Evolutionary conservation across 1,140 invertebrate genomes (phyloP), one percentile per base, ranked within the genome.

Genomic region (Maconellicoccus hirsutus): DNA sequence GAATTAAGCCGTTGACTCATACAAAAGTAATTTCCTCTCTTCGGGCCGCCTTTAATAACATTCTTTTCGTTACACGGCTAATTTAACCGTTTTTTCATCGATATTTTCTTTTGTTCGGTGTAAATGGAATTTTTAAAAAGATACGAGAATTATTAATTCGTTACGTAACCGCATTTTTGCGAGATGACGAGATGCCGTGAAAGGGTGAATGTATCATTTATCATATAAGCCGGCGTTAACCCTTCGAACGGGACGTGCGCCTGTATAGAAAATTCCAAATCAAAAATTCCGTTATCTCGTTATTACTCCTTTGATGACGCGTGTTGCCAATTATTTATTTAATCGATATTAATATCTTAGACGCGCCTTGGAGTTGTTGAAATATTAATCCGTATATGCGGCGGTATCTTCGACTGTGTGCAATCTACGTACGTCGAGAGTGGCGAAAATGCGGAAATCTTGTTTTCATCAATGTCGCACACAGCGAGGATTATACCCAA

Each of bases 1-100:
- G 42, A 52, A 52, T 52, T 52, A 52, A 52, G 42, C 42, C 42
- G 42, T 52, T 52, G 42, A 52, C 42, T 52, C 42, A 52, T 52
- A 52, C 42, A 52, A 52, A 52, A 52, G 42, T 16, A 14, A 52
- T 52, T 33, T 52, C 42, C 42, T 52, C 42, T 52, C 4, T 19
- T 4, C 4, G 2, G n/a, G n/a, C 42, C 42, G 6, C 42, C 6
- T 52, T 52, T 52, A 52, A 52, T 52, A 52, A 8, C 16, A 52
- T 52, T 52, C 42, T 52, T 52, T 52, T 52, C 42, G 42, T 52
- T 52, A 52, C 42, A 52, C 42, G 42, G 42, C 42, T 52, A 52
- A 52, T 52, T 52, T 52, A 52, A 52, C n/a, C 42, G 42, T 52
- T 8, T 52, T 52, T 52, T 33, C 12, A 6, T 33, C 12, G 29